phyloP scores from a whole-genome alignment of 2,888 invertebrate species.

The Hydraecia micacea region DNA sequence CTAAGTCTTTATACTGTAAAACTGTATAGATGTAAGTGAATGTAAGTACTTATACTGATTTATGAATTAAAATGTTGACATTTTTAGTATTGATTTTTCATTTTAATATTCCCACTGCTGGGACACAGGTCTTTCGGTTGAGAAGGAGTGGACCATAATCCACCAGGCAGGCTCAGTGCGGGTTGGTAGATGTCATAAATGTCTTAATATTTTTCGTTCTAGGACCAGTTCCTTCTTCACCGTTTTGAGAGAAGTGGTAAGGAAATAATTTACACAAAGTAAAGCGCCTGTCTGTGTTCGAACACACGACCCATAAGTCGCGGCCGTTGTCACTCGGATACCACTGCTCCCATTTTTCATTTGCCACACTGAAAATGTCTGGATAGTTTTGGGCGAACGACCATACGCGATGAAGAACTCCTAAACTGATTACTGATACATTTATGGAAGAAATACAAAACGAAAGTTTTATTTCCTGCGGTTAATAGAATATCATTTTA shows the following conservation, averaged over 20 bases:
- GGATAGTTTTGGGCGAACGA: not conserved
- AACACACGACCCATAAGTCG: too few relatives aligned
- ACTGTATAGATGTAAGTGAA: conserved; percentile 79
- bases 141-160: too few relatives aligned
- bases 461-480: not conserved
- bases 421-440: not conserved
- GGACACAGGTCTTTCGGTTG: too few relatives aligned
- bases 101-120: conserved; percentile 9
- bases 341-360: conserved; percentile 7
- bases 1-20: conserved; percentile 83
- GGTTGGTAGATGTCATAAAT: too few relatives aligned
- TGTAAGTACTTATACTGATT: conserved; percentile 87
- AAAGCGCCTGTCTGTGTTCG: too few relatives aligned
- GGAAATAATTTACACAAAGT: too few relatives aligned
- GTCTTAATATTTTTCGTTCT: too few relatives aligned
- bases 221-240: too few relatives aligned
- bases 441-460: not conserved
- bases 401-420: not conserved
- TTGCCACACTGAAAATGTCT: not conserved
- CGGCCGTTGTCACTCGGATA: too few relatives aligned
- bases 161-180: too few relatives aligned
- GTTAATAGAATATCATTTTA: not conserved
- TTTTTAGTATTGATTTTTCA: conserved; percentile 68
- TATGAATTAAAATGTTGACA: conserved; percentile 89
- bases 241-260: too few relatives aligned